A percentile compares a stretch with the other conserved stretches of the same genome.
Evolutionary conservation across 1,140 invertebrate genomes (phyloP).

Genomic region (Agrypnia vestita): DNA sequence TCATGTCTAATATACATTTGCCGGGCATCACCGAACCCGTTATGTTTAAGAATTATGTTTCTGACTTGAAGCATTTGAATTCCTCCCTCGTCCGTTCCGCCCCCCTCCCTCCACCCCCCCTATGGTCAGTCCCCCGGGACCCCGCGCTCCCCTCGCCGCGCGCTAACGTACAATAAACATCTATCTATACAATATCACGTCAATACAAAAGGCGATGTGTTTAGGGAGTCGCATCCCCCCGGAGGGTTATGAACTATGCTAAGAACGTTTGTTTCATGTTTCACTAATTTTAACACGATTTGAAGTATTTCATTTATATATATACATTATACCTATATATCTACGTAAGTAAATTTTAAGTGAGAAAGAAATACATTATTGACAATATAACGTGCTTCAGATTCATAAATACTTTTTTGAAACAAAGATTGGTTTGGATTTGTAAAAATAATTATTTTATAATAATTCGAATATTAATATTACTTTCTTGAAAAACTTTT

Average conservation of each 20-base stretch:
- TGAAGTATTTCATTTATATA: neutral
- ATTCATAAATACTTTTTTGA: no score
- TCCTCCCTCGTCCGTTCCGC: conserved; percentile 37
- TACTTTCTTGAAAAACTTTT: no score
- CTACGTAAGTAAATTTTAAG: no score
- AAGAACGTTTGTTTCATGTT: conserved; percentile 31
- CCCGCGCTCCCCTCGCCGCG: neutral
- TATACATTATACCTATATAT: no score
- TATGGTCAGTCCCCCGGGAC: conserved; percentile 41
- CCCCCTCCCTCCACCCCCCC: neutral
- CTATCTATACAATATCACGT: conserved; percentile 46
- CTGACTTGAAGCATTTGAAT: conserved; percentile 41
- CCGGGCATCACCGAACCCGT: neutral
- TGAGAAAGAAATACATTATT: no score
- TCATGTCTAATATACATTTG: neutral
- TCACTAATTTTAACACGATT: conserved; percentile 8
- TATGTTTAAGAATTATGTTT: conserved; percentile 36
- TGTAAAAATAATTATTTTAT: no score
- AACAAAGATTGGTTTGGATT: no score
- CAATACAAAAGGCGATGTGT: conserved; percentile 39
- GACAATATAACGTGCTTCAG: no score
- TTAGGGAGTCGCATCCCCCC: conserved; percentile 19
- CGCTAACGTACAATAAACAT: conserved; percentile 60
- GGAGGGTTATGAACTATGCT: conserved; percentile 33
- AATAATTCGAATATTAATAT: no score